Base-by-base conservation (phyloP, 2,113 vertebrate genomes). In the Lutjanus erythropterus region DNA sequence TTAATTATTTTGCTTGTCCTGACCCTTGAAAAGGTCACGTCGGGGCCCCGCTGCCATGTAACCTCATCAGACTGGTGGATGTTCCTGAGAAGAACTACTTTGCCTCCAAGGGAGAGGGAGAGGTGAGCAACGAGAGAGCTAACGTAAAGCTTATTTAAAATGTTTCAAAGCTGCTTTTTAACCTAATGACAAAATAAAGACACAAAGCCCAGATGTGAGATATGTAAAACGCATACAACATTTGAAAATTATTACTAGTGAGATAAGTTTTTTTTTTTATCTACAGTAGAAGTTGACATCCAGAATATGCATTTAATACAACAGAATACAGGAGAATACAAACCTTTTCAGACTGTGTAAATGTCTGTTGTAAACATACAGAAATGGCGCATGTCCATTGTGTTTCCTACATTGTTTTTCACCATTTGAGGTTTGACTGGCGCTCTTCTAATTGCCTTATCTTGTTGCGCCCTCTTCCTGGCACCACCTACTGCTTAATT, bases 21-120 rank as follows among this genome's bases (percentile, higher is more conserved):
- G 19, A 29, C 27, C n/a, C 14, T 6, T 39, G 2, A 16, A 66
- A 80, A 99, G 98, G 97, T 86, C 98, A 99, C 0, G 98, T 99
- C 2, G 98, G 98, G 44, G 98, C 97, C 15, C 98, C 98, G 11
- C 88, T 99, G 77, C 98, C 98, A 18, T 99, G 98, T 89, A 99
- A 99, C 89, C 95, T 97, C 80, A 99, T 99, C 91, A 98, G 94
- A 92, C 94, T 99, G 73, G 94, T 97, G 41, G 97, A 99, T 82
- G 97, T 98, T 47, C 95, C 97, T 61, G 98, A 99, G 75, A 96
- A 99, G 93, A 99, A 98, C 94, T 99, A 99, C 82, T 99, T 97
- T 93, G 95, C 97, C 89, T 89, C 93, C 42, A 97, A 97, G 93
- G 97, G 97, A 91, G 97, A 99, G 86, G 98, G 98, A 89, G 98